Percentiles rank a stretch among this genome's conserved stretches.
phyloP scores from a whole-genome alignment of 1,140 invertebrate genomes.

The Latrodectus geometricus region DNA sequence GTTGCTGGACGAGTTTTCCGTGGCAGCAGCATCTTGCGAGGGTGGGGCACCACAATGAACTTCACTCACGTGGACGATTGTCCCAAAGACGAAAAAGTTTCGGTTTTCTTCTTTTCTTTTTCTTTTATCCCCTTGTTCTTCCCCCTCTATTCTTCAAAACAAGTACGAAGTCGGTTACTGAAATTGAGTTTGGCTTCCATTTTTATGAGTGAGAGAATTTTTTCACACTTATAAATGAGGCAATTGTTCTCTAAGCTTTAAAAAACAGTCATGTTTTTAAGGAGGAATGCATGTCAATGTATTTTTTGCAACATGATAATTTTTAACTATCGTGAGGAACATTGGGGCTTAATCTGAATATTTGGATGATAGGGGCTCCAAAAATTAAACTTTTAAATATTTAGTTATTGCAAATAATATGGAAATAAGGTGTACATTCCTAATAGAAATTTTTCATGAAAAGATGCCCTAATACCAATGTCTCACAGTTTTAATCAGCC shows the following conservation, averaged over 20 bases:
- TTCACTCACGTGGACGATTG: not conserved
- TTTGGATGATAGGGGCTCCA: too few relatives aligned
- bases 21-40: not conserved
- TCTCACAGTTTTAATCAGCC: too few relatives aligned
- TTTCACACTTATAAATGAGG: not conserved
- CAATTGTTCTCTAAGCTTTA: not conserved
- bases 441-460: too few relatives aligned
- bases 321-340: too few relatives aligned
- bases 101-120: not conserved
- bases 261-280: not conserved
- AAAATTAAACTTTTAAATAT: too few relatives aligned
- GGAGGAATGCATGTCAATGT: too few relatives aligned
- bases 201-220: not conserved
- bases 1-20: slow-evolving; percentile 21
- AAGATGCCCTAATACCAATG: too few relatives aligned
- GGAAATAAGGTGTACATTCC: too few relatives aligned
- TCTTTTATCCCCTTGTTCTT: not conserved
- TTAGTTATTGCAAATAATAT: too few relatives aligned
- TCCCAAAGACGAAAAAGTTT: not conserved
- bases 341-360: too few relatives aligned
- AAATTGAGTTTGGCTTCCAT: not conserved
- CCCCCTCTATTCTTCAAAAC: not conserved
- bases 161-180: not conserved
- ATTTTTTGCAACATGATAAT: too few relatives aligned
- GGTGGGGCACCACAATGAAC: slow-evolving; percentile 8